A percentile compares a stretch with the other conserved stretches of the same genome.
Conservation (phyloP, 2,888 invertebrate species). For the Tridacna crocea region DNA sequence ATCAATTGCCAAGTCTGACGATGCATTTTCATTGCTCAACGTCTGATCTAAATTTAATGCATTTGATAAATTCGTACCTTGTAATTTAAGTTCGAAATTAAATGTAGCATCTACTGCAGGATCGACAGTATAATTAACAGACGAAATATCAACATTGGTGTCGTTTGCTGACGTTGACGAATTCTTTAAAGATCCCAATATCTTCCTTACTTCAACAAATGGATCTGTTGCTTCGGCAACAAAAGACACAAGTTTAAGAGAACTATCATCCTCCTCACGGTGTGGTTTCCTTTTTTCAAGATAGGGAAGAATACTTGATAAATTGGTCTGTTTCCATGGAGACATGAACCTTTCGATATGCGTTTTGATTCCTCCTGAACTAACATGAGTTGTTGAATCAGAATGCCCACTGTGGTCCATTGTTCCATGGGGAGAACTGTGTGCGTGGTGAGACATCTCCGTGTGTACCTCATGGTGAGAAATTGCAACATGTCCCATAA, state of each 20-base stretch:
- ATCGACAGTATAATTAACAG: neutral
- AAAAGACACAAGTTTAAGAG: conserved; percentile 41
- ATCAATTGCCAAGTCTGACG: neutral
- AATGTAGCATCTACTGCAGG: conserved; percentile 31
- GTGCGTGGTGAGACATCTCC: conserved; percentile 8
- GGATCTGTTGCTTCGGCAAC: conserved; percentile 56
- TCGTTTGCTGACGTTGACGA: neutral
- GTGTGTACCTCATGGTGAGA: neutral
- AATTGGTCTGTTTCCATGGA: conserved; percentile 48
- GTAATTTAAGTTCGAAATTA: conserved; percentile 47
- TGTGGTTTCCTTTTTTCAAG: neutral
- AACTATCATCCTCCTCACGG: conserved; percentile 33
- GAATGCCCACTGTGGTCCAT: neutral
- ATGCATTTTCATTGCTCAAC: neutral
- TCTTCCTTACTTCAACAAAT: conserved; percentile 36
- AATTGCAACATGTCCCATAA: neutral
- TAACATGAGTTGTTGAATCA: neutral
- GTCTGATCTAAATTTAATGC: neutral
- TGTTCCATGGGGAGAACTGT: neutral
- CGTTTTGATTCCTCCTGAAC: neutral
- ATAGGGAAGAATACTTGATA: conserved; percentile 44
- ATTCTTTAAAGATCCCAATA: conserved; percentile 35
- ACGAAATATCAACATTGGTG: neutral
- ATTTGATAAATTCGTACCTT: conserved; percentile 6
- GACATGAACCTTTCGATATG: conserved; percentile 37